Evolutionary conservation across 2,113 vertebrate species (phyloP).

Genomic region (Ammodramus savannarum): DNA sequence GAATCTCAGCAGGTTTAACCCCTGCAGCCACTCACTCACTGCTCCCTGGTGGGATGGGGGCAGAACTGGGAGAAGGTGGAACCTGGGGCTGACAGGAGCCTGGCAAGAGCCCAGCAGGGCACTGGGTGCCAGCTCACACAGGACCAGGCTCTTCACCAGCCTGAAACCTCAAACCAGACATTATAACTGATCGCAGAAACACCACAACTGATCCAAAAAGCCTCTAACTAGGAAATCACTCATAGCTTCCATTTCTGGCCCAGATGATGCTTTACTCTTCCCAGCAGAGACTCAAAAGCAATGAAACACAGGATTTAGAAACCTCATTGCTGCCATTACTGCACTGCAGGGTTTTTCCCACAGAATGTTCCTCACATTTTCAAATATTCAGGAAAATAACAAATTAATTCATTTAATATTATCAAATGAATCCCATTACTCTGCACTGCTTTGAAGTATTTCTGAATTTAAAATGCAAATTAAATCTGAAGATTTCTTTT

Average conservation of each 20-base stretch:
- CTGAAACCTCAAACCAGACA: not conserved
- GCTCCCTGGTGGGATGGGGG: not conserved
- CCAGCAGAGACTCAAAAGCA: not conserved
- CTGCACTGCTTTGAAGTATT: not conserved
- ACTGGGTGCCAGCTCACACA: too few species aligned
- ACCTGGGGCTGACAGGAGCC: not conserved
- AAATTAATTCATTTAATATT: not conserved
- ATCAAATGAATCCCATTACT: not conserved
- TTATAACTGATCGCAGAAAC: not conserved
- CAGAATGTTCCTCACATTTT: not conserved
- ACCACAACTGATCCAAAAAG: not conserved
- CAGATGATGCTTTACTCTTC: not conserved
- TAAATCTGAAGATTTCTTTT: not conserved
- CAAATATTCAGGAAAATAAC: not conserved
- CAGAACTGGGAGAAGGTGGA: not conserved
- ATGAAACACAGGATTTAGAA: not conserved
- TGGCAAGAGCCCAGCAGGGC: not conserved
- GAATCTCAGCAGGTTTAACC: not conserved
- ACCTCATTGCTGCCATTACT: not conserved
- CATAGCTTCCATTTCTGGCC: not conserved
- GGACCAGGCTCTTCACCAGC: not conserved
- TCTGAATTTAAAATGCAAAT: constrained; percentile 13
- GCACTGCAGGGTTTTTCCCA: not conserved
- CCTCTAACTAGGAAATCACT: not conserved
- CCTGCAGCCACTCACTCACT: not conserved